Percentiles rank a stretch among this genome's conserved stretches.
Conservation (phyloP, 2,113 vertebrate genomes). For the Pan paniscus region DNA sequence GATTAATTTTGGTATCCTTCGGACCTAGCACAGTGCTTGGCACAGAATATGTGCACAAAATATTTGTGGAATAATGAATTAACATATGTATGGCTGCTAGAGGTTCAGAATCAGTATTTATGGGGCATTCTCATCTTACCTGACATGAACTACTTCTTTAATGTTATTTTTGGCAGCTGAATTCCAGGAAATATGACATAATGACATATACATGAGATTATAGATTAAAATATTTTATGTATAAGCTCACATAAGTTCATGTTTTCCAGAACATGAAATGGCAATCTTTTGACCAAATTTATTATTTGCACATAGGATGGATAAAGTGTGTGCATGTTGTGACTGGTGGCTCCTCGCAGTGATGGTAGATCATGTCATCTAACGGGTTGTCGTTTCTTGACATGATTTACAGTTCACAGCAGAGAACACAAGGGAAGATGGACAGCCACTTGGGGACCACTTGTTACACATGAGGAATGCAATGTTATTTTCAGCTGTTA, state of each 20-base stretch:
- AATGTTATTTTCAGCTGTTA: conserved; percentile 45
- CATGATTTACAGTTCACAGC: conserved; percentile 77
- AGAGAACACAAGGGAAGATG: conserved; percentile 65
- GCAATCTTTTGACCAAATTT: conserved; percentile 68
- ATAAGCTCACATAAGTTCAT: conserved; percentile 67
- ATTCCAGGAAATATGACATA: conserved; percentile 49
- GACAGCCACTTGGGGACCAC: conserved; percentile 33
- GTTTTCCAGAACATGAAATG: conserved; percentile 68
- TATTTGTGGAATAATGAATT: background rate
- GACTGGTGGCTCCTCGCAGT: conserved; percentile 62
- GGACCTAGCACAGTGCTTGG: background rate
- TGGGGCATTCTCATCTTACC: background rate
- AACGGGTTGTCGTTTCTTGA: conserved; percentile 75
- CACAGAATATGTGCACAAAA: background rate
- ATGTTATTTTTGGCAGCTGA: conserved; percentile 40
- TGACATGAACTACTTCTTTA: conserved; percentile 34
- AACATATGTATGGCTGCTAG: background rate
- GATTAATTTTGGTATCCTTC: background rate
- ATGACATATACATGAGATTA: conserved; percentile 60
- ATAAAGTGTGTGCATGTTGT: conserved; percentile 68
- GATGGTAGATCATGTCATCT: conserved; percentile 79
- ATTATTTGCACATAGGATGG: conserved; percentile 68
- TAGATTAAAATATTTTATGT: conserved; percentile 68
- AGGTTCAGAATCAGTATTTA: background rate
- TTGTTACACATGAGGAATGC: conserved; percentile 63